A percentile compares a stretch with the other conserved stretches of the same genome.
phyloP scores from a whole-genome alignment of 2,113 vertebrate species.

The Anarrhichthys ocellatus region DNA sequence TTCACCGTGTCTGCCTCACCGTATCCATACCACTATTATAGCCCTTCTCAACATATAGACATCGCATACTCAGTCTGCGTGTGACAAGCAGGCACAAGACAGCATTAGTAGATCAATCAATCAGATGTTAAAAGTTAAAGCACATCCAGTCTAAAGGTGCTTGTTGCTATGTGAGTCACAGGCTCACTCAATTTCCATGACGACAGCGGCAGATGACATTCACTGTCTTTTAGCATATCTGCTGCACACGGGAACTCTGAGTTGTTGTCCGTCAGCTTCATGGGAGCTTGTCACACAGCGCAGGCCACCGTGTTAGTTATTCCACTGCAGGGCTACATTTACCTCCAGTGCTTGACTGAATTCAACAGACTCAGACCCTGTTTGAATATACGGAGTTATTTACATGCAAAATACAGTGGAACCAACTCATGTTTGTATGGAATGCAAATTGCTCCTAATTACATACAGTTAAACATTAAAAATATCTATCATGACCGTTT shows the following conservation, averaged over 20 bases:
- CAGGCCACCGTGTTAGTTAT: slow-evolving; percentile 6
- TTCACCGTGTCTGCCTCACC: slow-evolving; percentile 28
- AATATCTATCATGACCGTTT: slow-evolving; percentile 14
- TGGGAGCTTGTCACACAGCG: slow-evolving; percentile 4
- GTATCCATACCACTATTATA: slow-evolving; percentile 28
- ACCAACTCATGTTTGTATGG: background rate
- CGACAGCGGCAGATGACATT: slow-evolving; percentile 63
- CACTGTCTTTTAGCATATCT: slow-evolving; percentile 51
- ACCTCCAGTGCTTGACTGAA: slow-evolving; percentile 7
- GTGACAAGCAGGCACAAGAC: slow-evolving; percentile 7
- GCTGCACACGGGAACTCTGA: slow-evolving; percentile 44
- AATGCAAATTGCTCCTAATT: background rate
- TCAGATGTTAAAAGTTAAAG: slow-evolving; percentile 36
- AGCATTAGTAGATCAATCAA: slow-evolving; percentile 30
- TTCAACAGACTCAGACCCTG: background rate
- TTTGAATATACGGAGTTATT: slow-evolving; percentile 23
- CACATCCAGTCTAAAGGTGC: slow-evolving; percentile 42
- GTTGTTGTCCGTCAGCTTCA: slow-evolving; percentile 49
- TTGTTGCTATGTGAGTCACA: slow-evolving; percentile 74
- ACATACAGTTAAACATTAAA: slow-evolving; percentile 11
- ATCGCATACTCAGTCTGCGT: slow-evolving; percentile 20
- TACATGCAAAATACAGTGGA: slow-evolving; percentile 1
- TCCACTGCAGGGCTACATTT: slow-evolving; percentile 7
- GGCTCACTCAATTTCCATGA: slow-evolving; percentile 72
- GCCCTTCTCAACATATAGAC: slow-evolving; percentile 13